phyloP scores from a whole-genome alignment of 1,140 invertebrate genomes.

The Hycleus phaleratus region DNA sequence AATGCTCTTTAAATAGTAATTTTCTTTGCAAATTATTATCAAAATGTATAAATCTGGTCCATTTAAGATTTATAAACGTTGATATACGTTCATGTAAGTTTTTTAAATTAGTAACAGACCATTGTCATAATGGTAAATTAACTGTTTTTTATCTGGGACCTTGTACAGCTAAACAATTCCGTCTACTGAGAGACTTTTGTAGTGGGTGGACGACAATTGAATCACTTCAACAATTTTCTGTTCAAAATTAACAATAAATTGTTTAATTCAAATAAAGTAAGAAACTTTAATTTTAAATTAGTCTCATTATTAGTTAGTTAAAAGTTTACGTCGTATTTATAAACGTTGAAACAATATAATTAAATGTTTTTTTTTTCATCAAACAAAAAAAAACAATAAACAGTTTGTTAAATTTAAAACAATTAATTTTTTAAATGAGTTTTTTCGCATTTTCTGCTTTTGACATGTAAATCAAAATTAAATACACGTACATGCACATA shows the following conservation, averaged over 20 bases:
- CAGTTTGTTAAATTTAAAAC: too few relatives aligned
- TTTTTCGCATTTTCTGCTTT: not conserved
- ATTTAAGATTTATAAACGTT: constrained; percentile 16
- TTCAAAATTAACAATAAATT: too few relatives aligned
- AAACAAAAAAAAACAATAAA: too few relatives aligned
- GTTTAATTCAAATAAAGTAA: too few relatives aligned
- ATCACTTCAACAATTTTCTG: too few relatives aligned
- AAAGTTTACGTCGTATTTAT: too few relatives aligned
- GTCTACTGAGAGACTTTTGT: constrained; percentile 2
- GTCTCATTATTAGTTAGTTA: too few relatives aligned
- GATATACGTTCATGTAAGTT: constrained; percentile 22
- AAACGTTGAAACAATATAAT: too few relatives aligned
- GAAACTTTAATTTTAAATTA: too few relatives aligned
- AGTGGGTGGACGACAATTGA: too few relatives aligned
- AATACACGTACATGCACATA: not conserved
- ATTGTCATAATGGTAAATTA: not conserved
- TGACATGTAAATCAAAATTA: constrained; percentile 10
- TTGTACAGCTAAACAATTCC: constrained; percentile 12
- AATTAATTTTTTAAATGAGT: too few relatives aligned
- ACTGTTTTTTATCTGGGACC: constrained; percentile 15
- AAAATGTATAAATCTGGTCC: constrained; percentile 13
- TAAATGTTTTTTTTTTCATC: too few relatives aligned
- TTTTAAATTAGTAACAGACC: constrained; percentile 14
- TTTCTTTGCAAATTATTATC: constrained; percentile 16
- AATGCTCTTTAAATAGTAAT: constrained; percentile 7